Percentiles rank a stretch among this genome's conserved stretches.
Evolutionary conservation across 2,113 vertebrate species (phyloP).

Genomic region (Ictidomys tridecemlineatus): DNA sequence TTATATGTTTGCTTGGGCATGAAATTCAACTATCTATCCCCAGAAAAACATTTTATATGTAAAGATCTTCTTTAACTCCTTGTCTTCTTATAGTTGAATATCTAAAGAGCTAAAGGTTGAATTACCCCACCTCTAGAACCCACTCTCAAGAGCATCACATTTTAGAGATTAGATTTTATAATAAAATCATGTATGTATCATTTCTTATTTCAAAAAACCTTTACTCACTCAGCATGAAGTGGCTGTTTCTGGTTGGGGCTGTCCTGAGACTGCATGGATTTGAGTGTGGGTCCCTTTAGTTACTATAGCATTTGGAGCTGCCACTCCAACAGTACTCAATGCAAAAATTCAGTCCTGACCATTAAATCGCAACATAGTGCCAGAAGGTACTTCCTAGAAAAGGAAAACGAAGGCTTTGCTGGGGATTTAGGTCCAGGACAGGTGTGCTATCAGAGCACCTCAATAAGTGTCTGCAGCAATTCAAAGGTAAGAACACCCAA

Average conservation of each 20-base stretch:
- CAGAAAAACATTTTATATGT: neutral
- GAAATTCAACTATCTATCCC: neutral
- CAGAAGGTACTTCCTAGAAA: neutral
- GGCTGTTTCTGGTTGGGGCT: conserved; percentile 5
- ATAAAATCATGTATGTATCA: neutral
- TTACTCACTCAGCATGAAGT: neutral
- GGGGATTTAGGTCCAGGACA: neutral
- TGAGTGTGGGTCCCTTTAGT: neutral
- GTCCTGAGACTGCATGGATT: neutral
- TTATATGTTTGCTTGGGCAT: conserved; percentile 20
- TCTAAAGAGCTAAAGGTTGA: neutral
- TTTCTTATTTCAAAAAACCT: conserved; percentile 20
- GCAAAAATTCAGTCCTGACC: neutral
- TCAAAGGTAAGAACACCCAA: neutral
- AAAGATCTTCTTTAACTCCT: neutral
- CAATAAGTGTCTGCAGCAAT: neutral
- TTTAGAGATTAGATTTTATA: neutral
- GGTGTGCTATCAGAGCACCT: neutral
- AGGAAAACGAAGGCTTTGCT: neutral
- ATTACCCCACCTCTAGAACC: neutral
- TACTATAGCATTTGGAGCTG: neutral
- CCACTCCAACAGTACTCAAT: neutral
- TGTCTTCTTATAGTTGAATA: neutral
- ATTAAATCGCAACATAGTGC: neutral
- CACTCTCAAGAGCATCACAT: neutral